phyloP scores from a whole-genome alignment of 2,797 vertebrate species.

The Eurystomus glaucurus region DNA sequence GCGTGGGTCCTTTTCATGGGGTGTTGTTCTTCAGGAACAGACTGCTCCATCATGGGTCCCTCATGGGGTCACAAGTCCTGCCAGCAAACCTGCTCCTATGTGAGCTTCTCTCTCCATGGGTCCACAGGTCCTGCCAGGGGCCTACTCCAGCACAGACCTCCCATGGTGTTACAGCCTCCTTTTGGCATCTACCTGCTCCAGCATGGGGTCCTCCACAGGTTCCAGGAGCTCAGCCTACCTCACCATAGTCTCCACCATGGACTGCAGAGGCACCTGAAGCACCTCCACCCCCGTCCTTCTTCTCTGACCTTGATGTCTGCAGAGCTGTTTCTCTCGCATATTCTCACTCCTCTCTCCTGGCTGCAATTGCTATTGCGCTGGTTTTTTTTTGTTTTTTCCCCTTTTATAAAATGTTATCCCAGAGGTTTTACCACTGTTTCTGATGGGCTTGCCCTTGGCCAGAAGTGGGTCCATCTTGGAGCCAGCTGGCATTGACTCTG shows the following conservation, averaged over 20 bases:
- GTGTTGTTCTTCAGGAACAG: too few relatives aligned
- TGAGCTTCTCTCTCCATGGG: neutral
- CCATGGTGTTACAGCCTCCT: neutral
- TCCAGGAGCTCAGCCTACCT: too few relatives aligned
- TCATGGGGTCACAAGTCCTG: neutral
- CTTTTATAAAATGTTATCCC: neutral
- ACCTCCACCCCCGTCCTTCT: neutral
- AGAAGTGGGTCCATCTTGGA: fast-evolving
- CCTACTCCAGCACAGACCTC: neutral
- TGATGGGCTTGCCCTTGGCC: fast-evolving
- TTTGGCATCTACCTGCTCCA: neutral
- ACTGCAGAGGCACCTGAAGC: neutral
- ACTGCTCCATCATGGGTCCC: neutral
- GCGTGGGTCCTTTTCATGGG: too few relatives aligned
- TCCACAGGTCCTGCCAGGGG: neutral
- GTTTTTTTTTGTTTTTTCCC: fast-evolving
- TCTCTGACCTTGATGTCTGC: neutral
- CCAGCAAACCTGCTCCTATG: neutral
- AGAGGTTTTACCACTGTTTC: fast-evolving
- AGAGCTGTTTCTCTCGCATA: neutral
- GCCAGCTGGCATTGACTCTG: fast-evolving
- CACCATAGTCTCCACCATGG: fast-evolving
- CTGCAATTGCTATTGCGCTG: neutral
- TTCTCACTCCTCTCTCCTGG: neutral
- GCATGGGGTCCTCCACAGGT: too few relatives aligned